Percentiles rank a stretch among this genome's conserved stretches.
Conservation (phyloP, 1,140 invertebrate genomes). For the Drosophila sulfurigaster region DNA sequence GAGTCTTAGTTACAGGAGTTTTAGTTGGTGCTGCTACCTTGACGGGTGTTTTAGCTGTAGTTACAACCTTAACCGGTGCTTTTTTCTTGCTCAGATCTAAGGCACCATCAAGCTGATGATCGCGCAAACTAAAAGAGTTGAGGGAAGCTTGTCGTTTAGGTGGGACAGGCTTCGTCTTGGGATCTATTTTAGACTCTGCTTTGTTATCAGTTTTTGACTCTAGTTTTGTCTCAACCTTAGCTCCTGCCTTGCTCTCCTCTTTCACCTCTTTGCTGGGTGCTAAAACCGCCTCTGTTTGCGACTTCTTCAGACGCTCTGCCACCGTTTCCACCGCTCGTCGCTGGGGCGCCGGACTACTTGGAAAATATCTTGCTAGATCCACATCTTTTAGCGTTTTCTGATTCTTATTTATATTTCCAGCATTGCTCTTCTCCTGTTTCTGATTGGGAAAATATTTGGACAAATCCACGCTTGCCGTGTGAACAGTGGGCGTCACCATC, state of each 20-base stretch:
- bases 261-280: constrained; percentile 30
- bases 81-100: constrained; percentile 75
- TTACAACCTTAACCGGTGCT: neutral
- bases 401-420: constrained; percentile 73
- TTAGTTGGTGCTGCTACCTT: constrained; percentile 6
- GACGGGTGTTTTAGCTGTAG: constrained; percentile 11
- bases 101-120: constrained; percentile 81
- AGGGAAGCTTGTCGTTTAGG: constrained; percentile 65
- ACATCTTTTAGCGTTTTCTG: constrained; percentile 82
- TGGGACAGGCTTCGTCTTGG: constrained; percentile 48
- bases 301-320: constrained; percentile 75
- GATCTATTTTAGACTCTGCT: neutral
- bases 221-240: constrained; percentile 8
- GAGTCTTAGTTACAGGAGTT: neutral
- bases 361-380: constrained; percentile 82
- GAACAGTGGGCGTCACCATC: constrained; percentile 72
- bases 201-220: neutral
- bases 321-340: constrained; percentile 71
- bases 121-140: constrained; percentile 68
- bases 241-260: neutral
- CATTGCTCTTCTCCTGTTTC: constrained; percentile 68
- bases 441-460: constrained; percentile 84
- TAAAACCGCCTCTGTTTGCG: constrained; percentile 65
- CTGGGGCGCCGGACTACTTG: constrained; percentile 75
- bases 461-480: constrained; percentile 68